phyloP scores from a whole-genome alignment of 2,797 vertebrate genomes.

The Prunella strophiata region DNA sequence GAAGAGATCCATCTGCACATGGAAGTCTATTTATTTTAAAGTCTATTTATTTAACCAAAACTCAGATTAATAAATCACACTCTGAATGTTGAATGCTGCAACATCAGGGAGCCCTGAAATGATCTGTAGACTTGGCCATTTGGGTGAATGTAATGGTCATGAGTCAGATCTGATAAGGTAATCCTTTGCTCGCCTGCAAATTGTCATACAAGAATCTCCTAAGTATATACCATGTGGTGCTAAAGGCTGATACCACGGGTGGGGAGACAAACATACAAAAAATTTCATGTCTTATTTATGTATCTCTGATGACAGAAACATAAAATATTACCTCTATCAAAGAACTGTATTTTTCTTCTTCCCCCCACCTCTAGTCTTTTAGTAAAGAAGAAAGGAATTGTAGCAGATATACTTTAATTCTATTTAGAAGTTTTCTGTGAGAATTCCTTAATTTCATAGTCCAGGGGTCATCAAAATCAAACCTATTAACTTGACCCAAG shows the following conservation, averaged over 20 bases:
- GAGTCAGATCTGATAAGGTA: not conserved
- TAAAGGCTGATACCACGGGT: not conserved
- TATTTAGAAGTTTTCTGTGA: not conserved
- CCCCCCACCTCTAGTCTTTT: fast-evolving
- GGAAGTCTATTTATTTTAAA: not conserved
- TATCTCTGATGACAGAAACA: not conserved
- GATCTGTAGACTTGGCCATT: not conserved
- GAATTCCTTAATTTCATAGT: not conserved
- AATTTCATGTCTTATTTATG: not conserved
- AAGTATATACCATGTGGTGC: not conserved
- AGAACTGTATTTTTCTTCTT: not conserved
- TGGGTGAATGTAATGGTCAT: not conserved
- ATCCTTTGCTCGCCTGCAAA: not conserved
- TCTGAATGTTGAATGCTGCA: not conserved
- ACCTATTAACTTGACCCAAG: not conserved
- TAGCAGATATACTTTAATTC: not conserved
- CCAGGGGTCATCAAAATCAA: not conserved
- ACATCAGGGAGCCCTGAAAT: not conserved
- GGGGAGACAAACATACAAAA: not conserved
- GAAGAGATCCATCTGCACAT: not conserved
- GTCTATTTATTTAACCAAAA: slow-evolving; percentile 27
- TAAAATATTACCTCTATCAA: not conserved
- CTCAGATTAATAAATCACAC: slow-evolving; percentile 13
- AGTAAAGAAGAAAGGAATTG: not conserved
- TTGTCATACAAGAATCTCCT: not conserved